Conservation (phyloP, 2,888 invertebrate species). For the Horisme vitalbata region DNA sequence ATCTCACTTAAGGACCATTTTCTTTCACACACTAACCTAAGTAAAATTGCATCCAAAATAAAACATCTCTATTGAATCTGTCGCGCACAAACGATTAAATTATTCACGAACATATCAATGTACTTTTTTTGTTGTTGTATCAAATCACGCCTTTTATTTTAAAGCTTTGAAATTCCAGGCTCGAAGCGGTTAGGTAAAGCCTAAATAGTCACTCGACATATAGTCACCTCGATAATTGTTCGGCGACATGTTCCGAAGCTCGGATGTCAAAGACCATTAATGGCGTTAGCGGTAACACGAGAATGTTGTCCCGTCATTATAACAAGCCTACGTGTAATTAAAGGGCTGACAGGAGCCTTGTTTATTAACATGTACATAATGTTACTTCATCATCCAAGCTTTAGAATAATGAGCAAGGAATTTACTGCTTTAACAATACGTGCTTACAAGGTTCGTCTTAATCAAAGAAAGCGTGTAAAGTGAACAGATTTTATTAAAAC, state of each 20-base stretch:
- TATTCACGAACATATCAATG: no score
- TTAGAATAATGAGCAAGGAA: slow-evolving; percentile 13
- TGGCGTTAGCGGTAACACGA: slow-evolving; percentile 21
- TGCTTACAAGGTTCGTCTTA: slow-evolving; percentile 1
- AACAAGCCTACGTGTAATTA: slow-evolving; percentile 30
- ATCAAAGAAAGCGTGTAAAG: no score
- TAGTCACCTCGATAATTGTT: slow-evolving; percentile 23
- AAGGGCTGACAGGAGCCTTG: slow-evolving; percentile 20
- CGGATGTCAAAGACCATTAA: slow-evolving; percentile 32
- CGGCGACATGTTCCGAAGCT: slow-evolving; percentile 20
- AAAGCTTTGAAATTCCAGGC: no score
- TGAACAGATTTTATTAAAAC: no score
- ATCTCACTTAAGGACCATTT: no score
- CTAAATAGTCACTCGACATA: slow-evolving; percentile 11
- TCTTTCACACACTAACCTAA: no score
- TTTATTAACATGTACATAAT: slow-evolving; percentile 23
- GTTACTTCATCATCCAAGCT: slow-evolving; percentile 8
- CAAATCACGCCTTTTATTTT: no score
- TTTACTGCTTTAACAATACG: slow-evolving; percentile 16
- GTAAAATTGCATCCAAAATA: no score
- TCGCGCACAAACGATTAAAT: no score
- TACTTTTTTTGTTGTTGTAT: no score
- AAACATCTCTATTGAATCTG: no score
- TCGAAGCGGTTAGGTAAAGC: no score
- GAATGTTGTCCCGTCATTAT: slow-evolving; percentile 29